Percentiles rank a stretch among this genome's conserved stretches.
Evolutionary conservation across 53 echinoderm and acorn worm genomes (phyloP).

Genomic region (Hippasteria phrygiana): DNA sequence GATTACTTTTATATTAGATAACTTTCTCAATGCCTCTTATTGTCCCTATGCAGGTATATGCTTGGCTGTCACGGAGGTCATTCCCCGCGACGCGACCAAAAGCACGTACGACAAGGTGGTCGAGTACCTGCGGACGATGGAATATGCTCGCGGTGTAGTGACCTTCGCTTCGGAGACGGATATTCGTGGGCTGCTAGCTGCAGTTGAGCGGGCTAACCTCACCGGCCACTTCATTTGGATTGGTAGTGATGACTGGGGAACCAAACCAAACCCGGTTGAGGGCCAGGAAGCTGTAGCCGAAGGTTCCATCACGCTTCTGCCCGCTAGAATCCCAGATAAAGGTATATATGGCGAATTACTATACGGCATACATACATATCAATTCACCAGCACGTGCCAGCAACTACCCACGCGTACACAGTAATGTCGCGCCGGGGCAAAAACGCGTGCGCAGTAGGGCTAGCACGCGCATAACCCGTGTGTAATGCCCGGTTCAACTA

Average conservation of each 20-base stretch:
- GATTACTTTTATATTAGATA: background rate
- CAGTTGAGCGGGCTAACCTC: constrained; percentile 82
- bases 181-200: constrained; percentile 79
- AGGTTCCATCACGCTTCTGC: constrained; percentile 93
- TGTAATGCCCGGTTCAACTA: no score
- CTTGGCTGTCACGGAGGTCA: constrained; percentile 83
- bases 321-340: constrained; percentile 79
- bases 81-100: constrained; percentile 78
- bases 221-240: constrained; percentile 93
- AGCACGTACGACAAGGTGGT: constrained; percentile 81
- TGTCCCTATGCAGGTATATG: constrained; percentile 72
- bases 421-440: no score
- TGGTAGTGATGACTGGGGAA: constrained; percentile 98
- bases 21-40: background rate
- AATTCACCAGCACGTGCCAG: no score
- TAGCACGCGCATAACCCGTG: no score
- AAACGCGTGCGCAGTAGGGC: no score
- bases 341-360: constrained; percentile 49
- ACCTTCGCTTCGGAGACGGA: constrained; percentile 93
- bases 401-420: no score
- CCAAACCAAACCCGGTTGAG: constrained; percentile 88
- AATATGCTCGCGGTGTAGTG: constrained; percentile 82
- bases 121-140: constrained; percentile 64
- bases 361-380: background rate
- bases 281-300: constrained; percentile 75